A percentile compares a stretch with the other conserved stretches of the same genome.
phyloP scores from a whole-genome alignment of 2,797 vertebrate species.

The Neosilurus mollespiculum region DNA sequence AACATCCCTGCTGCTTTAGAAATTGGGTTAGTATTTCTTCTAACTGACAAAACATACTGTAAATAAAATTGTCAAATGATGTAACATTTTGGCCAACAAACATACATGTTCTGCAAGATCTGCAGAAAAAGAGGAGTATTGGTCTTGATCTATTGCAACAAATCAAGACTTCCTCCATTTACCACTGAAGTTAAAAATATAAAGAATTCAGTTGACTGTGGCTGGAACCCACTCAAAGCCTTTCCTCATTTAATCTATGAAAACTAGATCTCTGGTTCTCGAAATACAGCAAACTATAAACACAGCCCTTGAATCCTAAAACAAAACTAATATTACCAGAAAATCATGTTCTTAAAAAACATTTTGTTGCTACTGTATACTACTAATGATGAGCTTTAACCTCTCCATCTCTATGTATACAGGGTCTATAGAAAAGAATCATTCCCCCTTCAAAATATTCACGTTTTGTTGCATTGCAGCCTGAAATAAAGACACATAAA shows the following conservation, averaged over 20 bases:
- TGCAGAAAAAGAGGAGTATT: neutral
- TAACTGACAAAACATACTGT: neutral
- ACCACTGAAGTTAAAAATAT: slow-evolving; percentile 84
- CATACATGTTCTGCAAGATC: neutral
- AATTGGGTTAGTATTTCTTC: neutral
- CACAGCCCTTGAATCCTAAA: neutral
- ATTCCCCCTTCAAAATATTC: no score
- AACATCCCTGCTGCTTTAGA: no score
- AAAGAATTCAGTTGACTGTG: slow-evolving; percentile 79
- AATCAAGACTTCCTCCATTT: slow-evolving; percentile 43
- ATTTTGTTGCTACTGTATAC: neutral
- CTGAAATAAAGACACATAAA: no score
- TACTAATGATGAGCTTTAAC: no score
- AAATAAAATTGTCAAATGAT: neutral
- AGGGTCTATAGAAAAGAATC: no score
- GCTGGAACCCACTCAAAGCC: slow-evolving; percentile 79
- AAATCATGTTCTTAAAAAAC: neutral
- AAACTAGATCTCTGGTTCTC: neutral
- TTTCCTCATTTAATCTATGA: slow-evolving; percentile 77
- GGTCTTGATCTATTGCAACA: slow-evolving; percentile 41
- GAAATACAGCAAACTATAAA: neutral
- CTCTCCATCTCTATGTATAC: no score
- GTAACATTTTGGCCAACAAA: neutral
- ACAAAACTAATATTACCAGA: neutral
- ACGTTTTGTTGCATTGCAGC: no score